These are phyloP conservation scores for Micronycteris hirsuta DNA, from an alignment of 2,113 vertebrate species.

Conservation along the genomic window DNA sequence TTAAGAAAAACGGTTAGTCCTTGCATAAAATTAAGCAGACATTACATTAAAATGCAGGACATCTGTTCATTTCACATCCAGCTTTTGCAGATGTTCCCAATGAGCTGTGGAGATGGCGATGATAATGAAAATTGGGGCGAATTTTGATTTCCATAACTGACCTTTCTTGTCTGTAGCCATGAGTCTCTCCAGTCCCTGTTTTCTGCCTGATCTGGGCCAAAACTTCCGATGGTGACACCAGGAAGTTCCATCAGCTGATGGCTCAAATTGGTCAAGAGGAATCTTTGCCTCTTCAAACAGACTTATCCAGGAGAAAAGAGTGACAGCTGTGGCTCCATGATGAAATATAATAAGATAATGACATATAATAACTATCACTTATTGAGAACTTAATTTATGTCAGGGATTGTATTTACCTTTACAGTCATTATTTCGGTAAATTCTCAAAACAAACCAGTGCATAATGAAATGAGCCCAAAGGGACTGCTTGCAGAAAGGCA, in stretches of 20 bases:
- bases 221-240: not conserved
- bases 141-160: not conserved
- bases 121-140: not conserved
- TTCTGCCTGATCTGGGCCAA: not conserved
- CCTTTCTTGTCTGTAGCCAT: not conserved
- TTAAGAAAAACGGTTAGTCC: constrained; percentile 67
- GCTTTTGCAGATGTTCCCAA: constrained; percentile 7
- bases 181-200: not conserved
- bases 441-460: not conserved
- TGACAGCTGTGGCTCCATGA: not conserved
- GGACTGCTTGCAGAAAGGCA: not conserved
- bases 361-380: not conserved
- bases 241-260: not conserved
- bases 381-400: not conserved
- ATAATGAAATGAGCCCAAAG: not conserved
- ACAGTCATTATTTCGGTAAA: not conserved
- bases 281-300: not conserved
- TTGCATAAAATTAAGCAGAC: constrained; percentile 71
- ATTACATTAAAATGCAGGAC: constrained; percentile 69
- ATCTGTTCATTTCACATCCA: constrained; percentile 66
- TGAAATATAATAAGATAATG: not conserved
- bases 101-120: not conserved
- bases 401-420: not conserved
- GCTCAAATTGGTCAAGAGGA: not conserved
- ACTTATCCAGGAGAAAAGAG: not conserved